Evolutionary conservation across 2,888 invertebrate species (phyloP), one percentile per base, ranked within the genome.

Genomic region (Drosophila mercatorum): DNA sequence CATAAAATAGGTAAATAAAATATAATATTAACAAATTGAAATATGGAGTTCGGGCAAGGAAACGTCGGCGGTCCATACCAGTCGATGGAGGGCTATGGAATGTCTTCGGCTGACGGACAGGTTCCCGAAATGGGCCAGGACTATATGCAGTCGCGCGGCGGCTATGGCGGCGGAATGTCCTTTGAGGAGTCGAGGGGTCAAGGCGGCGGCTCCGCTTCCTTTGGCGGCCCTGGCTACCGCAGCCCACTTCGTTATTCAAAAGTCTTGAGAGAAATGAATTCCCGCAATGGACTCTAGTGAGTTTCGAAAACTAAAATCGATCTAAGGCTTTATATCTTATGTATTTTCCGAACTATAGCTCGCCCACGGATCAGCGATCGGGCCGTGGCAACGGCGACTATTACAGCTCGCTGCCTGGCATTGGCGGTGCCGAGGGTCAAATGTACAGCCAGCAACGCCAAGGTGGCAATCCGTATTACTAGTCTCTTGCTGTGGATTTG

Each of bases 151-250:
- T 34, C 60, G 5, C 56, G 78, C 11, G 47, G 49, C 6, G 49
- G 49, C n/a, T 77, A 58, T 22, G 80, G 72, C 12, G 34, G 31
- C 40, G 66, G 61, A 3, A 38, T 75, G 44, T 78, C 62, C 22
- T 75, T 74, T 1, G 86, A 86, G 4, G 79, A 83, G 2, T 70
- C 81, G 0, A 52, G 80, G 28, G 59, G 40, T 14, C 83, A 88
- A 12, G 56, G 60, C 11, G 70, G 81, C 11, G 72, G 81, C 3
- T 61, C 81, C 0, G 84, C 89, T 0, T 59, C 75, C 1, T 80
- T 65, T 14, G 84, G 84, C 0, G 89, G 89, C 10, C 64, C 88
- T 6, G 84, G 89, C 0, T 84, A 84, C 49, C 89, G 84, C 22
- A 86, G 84, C 36, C 69, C 84, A 1, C 47, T 84, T 41, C 81